phyloP scores from a whole-genome alignment of 30 jellyfish, hydroid and myxozoan genomes.

The Nemopilema nomurai region DNA sequence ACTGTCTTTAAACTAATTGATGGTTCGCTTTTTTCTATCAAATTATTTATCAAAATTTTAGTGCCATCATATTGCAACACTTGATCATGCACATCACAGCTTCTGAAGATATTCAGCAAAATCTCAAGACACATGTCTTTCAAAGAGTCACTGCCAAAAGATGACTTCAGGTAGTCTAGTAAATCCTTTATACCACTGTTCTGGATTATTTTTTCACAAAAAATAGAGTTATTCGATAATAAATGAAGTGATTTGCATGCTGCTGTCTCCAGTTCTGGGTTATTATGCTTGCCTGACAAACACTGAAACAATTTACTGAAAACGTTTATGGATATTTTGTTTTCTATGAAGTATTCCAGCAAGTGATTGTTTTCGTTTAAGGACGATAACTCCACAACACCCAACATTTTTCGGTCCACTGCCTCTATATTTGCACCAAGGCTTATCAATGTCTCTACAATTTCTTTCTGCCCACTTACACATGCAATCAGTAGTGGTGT shows the following conservation, averaged over 20 bases:
- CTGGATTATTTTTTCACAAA: slow-evolving; percentile 39
- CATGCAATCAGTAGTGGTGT: slow-evolving; percentile 63
- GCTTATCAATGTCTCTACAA: slow-evolving; percentile 44
- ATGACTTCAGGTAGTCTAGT: slow-evolving; percentile 26
- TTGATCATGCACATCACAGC: slow-evolving; percentile 4
- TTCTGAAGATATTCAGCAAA: slow-evolving; percentile 4
- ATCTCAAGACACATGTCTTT: slow-evolving; percentile 38
- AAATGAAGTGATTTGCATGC: slow-evolving; percentile 35
- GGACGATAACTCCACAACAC: slow-evolving; percentile 45
- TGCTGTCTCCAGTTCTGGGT: slow-evolving; percentile 45
- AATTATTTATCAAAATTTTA: slow-evolving; percentile 6
- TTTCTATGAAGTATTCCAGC: slow-evolving; percentile 36
- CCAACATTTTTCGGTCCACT: slow-evolving; percentile 39
- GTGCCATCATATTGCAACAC: slow-evolving; percentile 10
- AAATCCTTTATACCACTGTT: slow-evolving; percentile 29
- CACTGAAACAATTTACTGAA: slow-evolving; percentile 32
- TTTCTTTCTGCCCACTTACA: slow-evolving; percentile 40
- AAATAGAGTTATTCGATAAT: slow-evolving; percentile 7
- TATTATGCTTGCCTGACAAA: slow-evolving; percentile 30
- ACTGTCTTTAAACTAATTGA: slow-evolving; percentile 29
- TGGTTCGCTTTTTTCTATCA: not conserved
- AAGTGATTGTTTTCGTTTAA: slow-evolving; percentile 29
- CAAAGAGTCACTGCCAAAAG: slow-evolving; percentile 26
- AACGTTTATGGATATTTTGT: slow-evolving; percentile 8
- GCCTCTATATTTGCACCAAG: slow-evolving; percentile 63